A percentile compares a stretch with the other conserved stretches of the same genome.
Evolutionary conservation across 53 echinoderm and acorn worm genomes (phyloP).

Genomic region (Temnopleurus reevesii): DNA sequence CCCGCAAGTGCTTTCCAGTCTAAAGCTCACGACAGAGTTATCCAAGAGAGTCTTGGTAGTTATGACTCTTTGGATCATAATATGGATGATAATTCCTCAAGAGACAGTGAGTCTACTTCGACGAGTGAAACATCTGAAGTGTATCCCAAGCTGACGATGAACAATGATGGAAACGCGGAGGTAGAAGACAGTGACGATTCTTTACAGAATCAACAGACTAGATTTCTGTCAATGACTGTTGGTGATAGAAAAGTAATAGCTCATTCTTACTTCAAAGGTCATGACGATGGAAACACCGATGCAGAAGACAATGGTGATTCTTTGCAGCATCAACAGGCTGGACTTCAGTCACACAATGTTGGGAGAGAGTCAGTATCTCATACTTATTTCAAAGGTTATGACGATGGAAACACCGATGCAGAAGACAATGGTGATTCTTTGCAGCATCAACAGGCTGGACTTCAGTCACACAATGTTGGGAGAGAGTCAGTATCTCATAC

Average conservation of each 20-base stretch:
- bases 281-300: too few species aligned
- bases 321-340: not conserved
- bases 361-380: not conserved
- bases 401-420: too few species aligned
- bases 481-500: not conserved
- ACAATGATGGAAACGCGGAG: not conserved
- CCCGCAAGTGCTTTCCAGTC: not conserved
- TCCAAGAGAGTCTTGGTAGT: not conserved
- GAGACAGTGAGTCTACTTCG: not conserved
- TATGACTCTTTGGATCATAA: not conserved
- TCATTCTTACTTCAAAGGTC: conserved; percentile 4
- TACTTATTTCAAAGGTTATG: conserved; percentile 4
- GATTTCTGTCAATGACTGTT: not conserved
- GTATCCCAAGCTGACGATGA: not conserved
- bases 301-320: too few species aligned
- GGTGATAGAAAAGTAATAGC: not conserved
- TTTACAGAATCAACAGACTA: not conserved
- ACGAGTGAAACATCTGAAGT: not conserved
- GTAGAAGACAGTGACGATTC: not conserved
- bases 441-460: not conserved
- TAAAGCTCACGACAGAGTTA: too few species aligned
- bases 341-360: not conserved
- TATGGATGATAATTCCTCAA: not conserved
- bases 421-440: too few species aligned
- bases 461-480: not conserved